Conservation (phyloP, 2,113 vertebrate species). For the Mastomys natalensis region DNA sequence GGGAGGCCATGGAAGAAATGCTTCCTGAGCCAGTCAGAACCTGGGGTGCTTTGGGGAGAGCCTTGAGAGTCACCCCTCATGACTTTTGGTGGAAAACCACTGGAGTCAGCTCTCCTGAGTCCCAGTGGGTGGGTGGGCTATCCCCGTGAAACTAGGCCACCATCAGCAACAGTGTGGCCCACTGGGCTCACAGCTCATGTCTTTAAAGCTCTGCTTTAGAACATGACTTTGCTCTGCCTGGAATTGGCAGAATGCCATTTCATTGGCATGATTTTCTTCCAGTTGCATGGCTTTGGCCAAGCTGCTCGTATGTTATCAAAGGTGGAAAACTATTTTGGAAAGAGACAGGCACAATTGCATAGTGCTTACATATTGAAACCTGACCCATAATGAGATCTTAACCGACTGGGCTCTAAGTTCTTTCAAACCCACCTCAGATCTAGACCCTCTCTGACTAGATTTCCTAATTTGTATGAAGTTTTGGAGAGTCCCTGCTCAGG, state of each 20-base stretch:
- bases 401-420: neutral
- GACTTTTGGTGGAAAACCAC: neutral
- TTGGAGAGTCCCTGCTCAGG: neutral
- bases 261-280: neutral
- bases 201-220: neutral
- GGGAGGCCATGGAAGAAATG: neutral
- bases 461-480: neutral
- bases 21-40: neutral
- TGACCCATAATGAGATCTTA: neutral
- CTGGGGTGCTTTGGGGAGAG: neutral
- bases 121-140: no score
- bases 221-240: neutral
- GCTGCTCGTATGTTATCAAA: constrained; percentile 12
- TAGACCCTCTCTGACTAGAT: neutral
- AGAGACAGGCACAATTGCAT: constrained; percentile 12
- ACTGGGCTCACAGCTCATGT: rapidly evolving
- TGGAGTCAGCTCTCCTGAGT: neutral
- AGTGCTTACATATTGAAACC: neutral
- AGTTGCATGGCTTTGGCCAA: neutral
- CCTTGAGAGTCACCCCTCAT: neutral
- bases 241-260: neutral
- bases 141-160: neutral
- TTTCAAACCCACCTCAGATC: neutral
- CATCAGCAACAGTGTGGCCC: no score
- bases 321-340: neutral